phyloP scores from a whole-genome alignment of 1,140 invertebrate species.

The Oscheius sp. region DNA sequence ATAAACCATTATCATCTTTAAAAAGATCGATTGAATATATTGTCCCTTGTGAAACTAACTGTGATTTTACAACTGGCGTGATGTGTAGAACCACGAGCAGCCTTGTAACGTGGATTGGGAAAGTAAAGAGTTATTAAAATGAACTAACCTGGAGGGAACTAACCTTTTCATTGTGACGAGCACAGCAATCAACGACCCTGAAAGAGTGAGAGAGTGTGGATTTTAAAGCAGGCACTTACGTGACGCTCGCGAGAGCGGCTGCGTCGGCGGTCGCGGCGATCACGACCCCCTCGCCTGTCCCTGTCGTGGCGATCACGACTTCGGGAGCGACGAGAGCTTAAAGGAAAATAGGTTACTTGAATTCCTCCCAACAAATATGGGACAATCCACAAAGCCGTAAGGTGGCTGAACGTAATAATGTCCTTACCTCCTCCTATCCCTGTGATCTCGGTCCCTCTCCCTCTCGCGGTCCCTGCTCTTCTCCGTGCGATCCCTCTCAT shows the following conservation, averaged over 20 bases:
- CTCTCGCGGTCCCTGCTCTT: constrained; percentile 1
- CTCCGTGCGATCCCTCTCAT: not conserved
- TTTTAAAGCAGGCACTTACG: not conserved
- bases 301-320: constrained; percentile 8
- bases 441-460: not conserved
- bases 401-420: not conserved
- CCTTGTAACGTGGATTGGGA: too few relatives aligned
- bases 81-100: too few relatives aligned
- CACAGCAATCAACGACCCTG: constrained; percentile 1
- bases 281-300: not conserved
- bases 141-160: constrained; percentile 1
- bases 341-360: not conserved
- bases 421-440: not conserved
- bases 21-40: too few relatives aligned
- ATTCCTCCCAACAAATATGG: too few relatives aligned
- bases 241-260: not conserved
- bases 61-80: too few relatives aligned
- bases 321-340: constrained; percentile 2
- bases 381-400: too few relatives aligned
- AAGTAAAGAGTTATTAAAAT: too few relatives aligned
- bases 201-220: too few relatives aligned
- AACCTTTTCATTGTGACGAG: constrained; percentile 3
- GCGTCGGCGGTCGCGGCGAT: not conserved
- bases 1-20: too few relatives aligned
- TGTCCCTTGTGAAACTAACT: too few relatives aligned